These are phyloP conservation scores for Euplexia lucipara DNA, from an alignment of 2,888 invertebrate genomes.

Conservation along the genomic window DNA sequence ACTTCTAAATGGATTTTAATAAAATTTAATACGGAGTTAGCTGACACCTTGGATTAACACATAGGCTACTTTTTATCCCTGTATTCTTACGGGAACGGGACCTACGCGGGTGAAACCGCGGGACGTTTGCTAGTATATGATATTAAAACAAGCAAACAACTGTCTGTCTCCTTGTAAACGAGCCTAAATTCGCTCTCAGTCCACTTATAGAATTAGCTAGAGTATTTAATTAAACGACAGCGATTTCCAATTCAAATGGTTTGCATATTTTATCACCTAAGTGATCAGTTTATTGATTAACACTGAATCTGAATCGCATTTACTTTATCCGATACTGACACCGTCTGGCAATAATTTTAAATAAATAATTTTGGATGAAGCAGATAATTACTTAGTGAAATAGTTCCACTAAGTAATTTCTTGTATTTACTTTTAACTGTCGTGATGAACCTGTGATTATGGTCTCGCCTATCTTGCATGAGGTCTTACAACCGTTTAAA, in stretches of 20 bases:
- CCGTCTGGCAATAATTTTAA: slow-evolving; percentile 18
- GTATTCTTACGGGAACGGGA: too few relatives aligned
- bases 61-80: too few relatives aligned
- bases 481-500: too few relatives aligned
- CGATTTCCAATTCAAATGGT: slow-evolving; percentile 56
- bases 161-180: not conserved
- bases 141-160: not conserved
- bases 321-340: slow-evolving; percentile 33
- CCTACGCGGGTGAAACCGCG: too few relatives aligned
- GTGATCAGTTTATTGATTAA: slow-evolving; percentile 61
- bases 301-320: slow-evolving; percentile 49
- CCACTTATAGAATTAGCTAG: slow-evolving; percentile 43
- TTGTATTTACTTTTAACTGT: too few relatives aligned
- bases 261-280: slow-evolving; percentile 61
- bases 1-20: too few relatives aligned
- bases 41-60: too few relatives aligned
- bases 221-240: slow-evolving; percentile 60
- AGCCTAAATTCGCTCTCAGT: slow-evolving; percentile 7
- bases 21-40: too few relatives aligned
- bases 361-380: slow-evolving; percentile 13
- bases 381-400: not conserved
- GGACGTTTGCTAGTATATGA: not conserved
- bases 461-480: too few relatives aligned
- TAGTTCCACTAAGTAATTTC: too few relatives aligned
- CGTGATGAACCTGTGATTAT: too few relatives aligned